Base-by-base conservation (phyloP, 2,888 invertebrate species). In the Heliconius hortense region DNA sequence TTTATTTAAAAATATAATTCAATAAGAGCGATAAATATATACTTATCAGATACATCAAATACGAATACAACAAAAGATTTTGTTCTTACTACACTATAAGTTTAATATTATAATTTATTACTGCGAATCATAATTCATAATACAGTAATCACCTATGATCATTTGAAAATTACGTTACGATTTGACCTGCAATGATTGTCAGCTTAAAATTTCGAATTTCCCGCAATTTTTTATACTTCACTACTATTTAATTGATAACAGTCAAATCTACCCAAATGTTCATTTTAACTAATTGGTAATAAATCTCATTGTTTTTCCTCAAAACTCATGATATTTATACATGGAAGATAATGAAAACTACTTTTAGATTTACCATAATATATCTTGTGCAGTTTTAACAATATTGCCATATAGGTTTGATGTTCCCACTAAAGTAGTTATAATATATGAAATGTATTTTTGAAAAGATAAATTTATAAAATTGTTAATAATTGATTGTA, bases 401-500 rank as follows among this genome's bases (percentile, higher is more conserved):
- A 76, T 91, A 89, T 91, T 69, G 56, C 69, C 69, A 69, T 69
- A 56, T 69, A 31, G 31, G 4, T 69, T 35, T 35, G 31, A 56
- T 28, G 13, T 56, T 69, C 56, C 69, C 53, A 69, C n/a, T 31
- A 35, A 31, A 15, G 35, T 21, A 56, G 68, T 53, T 26, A 21
- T 3, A 56, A n/a, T 11, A 56, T 4, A 4, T 56, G 35, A 2
- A 35, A 35, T 35, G 10, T 35, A 35, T 56, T 56, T 0, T n/a
- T 56, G 56, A 48, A 48, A 21, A 48, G 48, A 48, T 48, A 48
- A 2, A 48, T 21, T 48, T 48, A 48, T 21, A 48, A 21, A 48
- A 48, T 21, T 15, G 1, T 15, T 18, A 18, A 43, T 43, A 43
- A 43, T 15, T 43, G 15, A 4, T 43, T 48, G 48, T 48, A 48